Percentiles rank a stretch among this genome's conserved stretches.
Evolutionary conservation across 2,797 vertebrate genomes (phyloP).

Genomic region (Acanthurus leucopareius): DNA sequence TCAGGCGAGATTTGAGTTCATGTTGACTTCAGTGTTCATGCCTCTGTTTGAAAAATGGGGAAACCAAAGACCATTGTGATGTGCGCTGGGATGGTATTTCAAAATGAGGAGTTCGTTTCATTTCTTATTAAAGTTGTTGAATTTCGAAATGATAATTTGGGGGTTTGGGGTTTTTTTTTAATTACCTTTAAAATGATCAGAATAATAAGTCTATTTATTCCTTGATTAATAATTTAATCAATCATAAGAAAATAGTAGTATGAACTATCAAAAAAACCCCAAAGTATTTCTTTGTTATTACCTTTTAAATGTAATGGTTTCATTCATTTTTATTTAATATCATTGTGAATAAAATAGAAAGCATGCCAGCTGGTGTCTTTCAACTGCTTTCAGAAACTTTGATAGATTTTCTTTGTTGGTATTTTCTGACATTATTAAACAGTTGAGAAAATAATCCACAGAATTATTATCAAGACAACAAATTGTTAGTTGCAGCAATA

Average conservation of each 20-base stretch:
- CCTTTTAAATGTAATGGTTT: background rate
- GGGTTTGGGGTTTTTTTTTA: background rate
- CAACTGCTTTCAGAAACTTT: background rate
- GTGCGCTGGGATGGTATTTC: background rate
- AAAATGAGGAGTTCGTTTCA: background rate
- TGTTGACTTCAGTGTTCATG: background rate
- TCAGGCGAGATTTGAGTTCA: background rate
- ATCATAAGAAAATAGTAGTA: background rate
- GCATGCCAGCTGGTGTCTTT: background rate
- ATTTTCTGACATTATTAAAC: background rate
- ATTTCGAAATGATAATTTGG: too few species aligned
- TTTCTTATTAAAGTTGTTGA: too few species aligned
- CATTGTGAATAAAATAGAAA: background rate
- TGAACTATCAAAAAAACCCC: background rate
- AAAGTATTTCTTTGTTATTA: background rate
- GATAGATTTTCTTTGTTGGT: background rate
- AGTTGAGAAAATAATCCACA: rapidly evolving
- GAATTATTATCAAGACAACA: background rate
- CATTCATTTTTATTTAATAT: background rate
- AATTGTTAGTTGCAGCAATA: background rate
- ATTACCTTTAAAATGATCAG: background rate
- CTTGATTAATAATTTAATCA: background rate
- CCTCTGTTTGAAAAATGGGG: background rate
- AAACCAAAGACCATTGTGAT: background rate
- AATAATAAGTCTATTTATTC: background rate